Conservation (phyloP, 2,113 vertebrate genomes). For the Phalacrocorax aristotelis region DNA sequence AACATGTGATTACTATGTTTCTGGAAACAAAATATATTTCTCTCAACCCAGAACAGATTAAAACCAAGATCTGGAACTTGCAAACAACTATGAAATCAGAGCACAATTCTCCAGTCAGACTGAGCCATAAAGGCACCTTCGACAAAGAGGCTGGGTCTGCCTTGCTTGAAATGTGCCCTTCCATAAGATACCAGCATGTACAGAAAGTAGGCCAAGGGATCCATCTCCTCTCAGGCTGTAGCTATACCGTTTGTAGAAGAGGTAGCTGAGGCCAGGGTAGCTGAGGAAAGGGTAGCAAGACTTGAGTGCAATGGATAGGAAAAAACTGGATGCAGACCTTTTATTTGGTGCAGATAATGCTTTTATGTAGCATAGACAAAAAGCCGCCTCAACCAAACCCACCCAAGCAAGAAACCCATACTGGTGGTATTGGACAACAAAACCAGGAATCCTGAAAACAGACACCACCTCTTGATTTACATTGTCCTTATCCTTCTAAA, state of each 20-base stretch:
- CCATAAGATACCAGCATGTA: not conserved
- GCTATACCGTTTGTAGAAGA: not conserved
- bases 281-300: not conserved
- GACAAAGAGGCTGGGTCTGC: not conserved
- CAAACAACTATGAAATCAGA: not conserved
- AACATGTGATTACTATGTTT: rapidly evolving
- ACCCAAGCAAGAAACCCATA: not conserved
- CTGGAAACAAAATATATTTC: not conserved
- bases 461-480: not conserved
- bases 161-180: not conserved
- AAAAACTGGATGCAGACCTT: not conserved
- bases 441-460: not conserved
- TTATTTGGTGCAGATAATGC: not conserved
- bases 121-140: not conserved
- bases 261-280: not conserved
- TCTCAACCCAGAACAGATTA: not conserved
- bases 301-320: not conserved
- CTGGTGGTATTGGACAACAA: not conserved
- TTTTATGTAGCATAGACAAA: not conserved
- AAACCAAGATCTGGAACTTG: not conserved
- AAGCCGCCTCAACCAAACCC: not conserved
- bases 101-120: not conserved
- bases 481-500: not conserved
- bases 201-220: not conserved
- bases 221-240: not conserved